These are phyloP conservation scores for Poeciliopsis prolifica DNA, from an alignment of 2,113 vertebrate genomes.

Conservation along the genomic window DNA sequence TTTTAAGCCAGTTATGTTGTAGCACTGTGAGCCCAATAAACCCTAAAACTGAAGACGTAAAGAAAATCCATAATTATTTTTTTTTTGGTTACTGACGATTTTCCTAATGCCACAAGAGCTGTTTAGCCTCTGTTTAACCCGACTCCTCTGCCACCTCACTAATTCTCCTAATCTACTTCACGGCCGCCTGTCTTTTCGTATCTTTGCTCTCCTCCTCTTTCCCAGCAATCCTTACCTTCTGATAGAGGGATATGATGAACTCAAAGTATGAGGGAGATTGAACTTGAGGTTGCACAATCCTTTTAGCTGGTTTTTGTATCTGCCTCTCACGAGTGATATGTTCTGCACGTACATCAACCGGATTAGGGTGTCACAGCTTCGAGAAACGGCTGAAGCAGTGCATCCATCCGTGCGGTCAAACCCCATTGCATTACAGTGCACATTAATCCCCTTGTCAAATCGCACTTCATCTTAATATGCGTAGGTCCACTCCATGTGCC, in stretches of 20 bases:
- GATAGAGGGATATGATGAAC: slow-evolving; percentile 46
- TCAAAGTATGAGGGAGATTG: slow-evolving; percentile 51
- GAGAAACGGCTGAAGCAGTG: slow-evolving; percentile 49
- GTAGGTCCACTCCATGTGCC: slow-evolving; percentile 1
- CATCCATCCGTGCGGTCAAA: slow-evolving; percentile 14
- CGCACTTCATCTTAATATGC: slow-evolving; percentile 18
- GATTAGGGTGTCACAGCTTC: slow-evolving; percentile 70
- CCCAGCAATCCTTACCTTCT: slow-evolving; percentile 27
- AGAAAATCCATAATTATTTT: slow-evolving; percentile 22
- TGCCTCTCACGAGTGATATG: slow-evolving; percentile 58
- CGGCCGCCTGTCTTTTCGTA: slow-evolving; percentile 56
- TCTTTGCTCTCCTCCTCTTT: slow-evolving; percentile 51
- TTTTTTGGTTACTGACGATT: slow-evolving; percentile 37
- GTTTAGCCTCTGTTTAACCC: slow-evolving; percentile 50
- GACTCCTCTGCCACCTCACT: slow-evolving; percentile 47
- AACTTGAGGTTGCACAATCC: slow-evolving; percentile 66
- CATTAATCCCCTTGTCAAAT: slow-evolving; percentile 39
- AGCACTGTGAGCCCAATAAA: neutral
- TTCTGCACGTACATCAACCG: slow-evolving; percentile 69
- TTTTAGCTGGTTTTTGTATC: slow-evolving; percentile 69
- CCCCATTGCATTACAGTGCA: neutral
- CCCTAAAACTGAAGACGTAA: neutral
- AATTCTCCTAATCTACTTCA: slow-evolving; percentile 64
- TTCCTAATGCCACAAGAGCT: slow-evolving; percentile 32
- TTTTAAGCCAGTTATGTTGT: neutral